Evolutionary conservation across 1,140 invertebrate species (phyloP), one percentile per base, ranked within the genome.

Genomic region (Drosophila simulans): DNA sequence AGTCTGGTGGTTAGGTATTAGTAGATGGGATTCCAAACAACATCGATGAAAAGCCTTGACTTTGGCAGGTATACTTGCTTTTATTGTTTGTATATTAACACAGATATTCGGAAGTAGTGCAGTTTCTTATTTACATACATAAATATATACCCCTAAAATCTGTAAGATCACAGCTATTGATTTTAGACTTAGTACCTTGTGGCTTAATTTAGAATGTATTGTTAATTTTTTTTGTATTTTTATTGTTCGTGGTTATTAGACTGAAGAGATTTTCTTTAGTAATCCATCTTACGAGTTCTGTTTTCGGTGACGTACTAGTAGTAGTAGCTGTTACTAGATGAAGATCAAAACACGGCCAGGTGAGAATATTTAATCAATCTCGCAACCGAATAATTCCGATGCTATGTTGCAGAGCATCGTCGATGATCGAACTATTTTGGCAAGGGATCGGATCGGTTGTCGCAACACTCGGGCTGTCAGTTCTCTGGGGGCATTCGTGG

Each of bases 401-500:
- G 80, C 59, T 83, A 78, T 58, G 63, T 35, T 42, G 7, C 17
- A 68, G 35, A 48, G 46, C 51, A 53, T 46, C 25, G 52, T 43
- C 25, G 59, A 57, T 49, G 35, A 70, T 70, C 65, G 66, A 70
- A 56, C 51, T 27, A 56, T 48, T 69, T 52, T 76, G 73, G 82
- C 77, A 77, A 51, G 52, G 66, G 58, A 58, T 46, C 45, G 66
- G 58, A 58, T 46, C 45, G 56, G 45, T 60, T 69, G 59, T 54
- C 35, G 65, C 69, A 48, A 51, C 35, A 64, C 31, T 77, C 55
- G 57, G 22, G 25, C 55, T 42, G 75, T 31, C 66, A 86, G 83
- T 86, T 79, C 43, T 69, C 46, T 79, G 70, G 27, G 63, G 66
- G 71, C 70, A 54, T 34, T 69, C 53, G 78, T 43, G 69, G 51